Base-by-base conservation (phyloP, 2,888 invertebrate species). In the Eupithecia abbreviata region DNA sequence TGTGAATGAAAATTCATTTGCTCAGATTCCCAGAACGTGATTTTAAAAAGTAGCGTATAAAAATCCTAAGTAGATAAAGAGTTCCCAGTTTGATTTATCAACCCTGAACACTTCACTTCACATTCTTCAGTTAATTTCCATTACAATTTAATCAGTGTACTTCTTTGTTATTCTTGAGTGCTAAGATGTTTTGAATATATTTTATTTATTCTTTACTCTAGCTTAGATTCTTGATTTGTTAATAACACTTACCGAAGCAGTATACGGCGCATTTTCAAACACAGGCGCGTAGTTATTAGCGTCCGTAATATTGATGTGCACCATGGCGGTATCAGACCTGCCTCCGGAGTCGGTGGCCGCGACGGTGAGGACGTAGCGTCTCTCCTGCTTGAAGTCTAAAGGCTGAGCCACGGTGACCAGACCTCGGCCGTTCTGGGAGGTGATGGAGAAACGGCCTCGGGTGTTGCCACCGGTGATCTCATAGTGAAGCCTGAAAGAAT, bases 231-330 rank as follows among this genome's bases (percentile, higher is more conserved):
- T 43, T 43, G 10, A 47, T 47, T 47, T 15, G 9, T 65, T 55
- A 12, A 13, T 13, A 66, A 89, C n/a, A 58, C 95, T 94, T 88
- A 96, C 97, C 74, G 97, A 97, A 2, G 98, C 97, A 1, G 97
- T 97, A 88, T 99, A 99, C 0, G 99, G 99, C 0, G 98, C 98
- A 87, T 98, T 98, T 89, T 98, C 98, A 87, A 99, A 99, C 2
- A 97, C 97, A 0, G 99, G 99, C 0, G 98, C 97, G 88, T 97
- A 98, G 86, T 99, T 98, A 90, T 99, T 99, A 0, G 99, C 98
- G 91, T 99, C 99, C 0, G 98, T 97, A 0, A 99, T 96, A 87
- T 98, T 98, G 4, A 99, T 97, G 86, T 98, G 97, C 15, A 99
- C 98, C 73, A 98, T 97, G 0, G 98, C 98, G 0, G 98, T 97